These are phyloP conservation scores for Zophobas atratus DNA, from an alignment of 1,140 invertebrate genomes.

Conservation along the genomic window DNA sequence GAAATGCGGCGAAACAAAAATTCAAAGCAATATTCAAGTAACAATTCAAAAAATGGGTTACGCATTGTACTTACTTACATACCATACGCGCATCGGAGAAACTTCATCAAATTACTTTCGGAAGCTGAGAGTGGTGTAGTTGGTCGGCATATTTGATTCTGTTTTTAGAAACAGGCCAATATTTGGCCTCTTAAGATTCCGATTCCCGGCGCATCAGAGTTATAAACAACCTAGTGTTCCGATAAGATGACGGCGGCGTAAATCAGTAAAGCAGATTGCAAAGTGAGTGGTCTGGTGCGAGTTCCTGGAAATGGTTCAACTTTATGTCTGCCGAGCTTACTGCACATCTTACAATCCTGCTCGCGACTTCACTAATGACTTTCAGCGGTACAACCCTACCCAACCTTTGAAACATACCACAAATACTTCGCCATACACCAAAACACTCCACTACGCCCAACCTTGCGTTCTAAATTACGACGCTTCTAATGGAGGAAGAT, in stretches of 20 bases:
- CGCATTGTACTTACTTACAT: too few species aligned
- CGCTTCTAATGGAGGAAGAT: constrained; percentile 24
- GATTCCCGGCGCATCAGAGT: constrained; percentile 16
- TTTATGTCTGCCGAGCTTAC: constrained; percentile 4
- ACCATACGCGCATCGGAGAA: too few species aligned
- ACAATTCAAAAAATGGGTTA: too few species aligned
- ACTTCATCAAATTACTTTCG: too few species aligned
- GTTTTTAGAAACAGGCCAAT: neutral
- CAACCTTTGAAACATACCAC: constrained; percentile 33
- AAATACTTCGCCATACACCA: constrained; percentile 30
- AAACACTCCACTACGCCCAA: constrained; percentile 24
- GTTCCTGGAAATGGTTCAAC: constrained; percentile 22
- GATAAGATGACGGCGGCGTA: constrained; percentile 31
- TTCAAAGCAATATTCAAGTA: too few species aligned
- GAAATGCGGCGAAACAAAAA: too few species aligned
- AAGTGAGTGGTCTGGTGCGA: constrained; percentile 39
- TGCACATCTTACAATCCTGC: constrained; percentile 11
- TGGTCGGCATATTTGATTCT: neutral
- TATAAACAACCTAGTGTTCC: constrained; percentile 10
- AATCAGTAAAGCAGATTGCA: constrained; percentile 30
- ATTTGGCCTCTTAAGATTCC: constrained; percentile 16
- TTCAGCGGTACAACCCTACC: constrained; percentile 31
- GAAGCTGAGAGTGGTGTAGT: neutral
- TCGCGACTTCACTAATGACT: constrained; percentile 36
- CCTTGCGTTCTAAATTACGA: constrained; percentile 31